These are phyloP conservation scores for Scaptomyza caliginosa DNA, from an alignment of 2,888 invertebrate genomes.

Conservation along the genomic window DNA sequence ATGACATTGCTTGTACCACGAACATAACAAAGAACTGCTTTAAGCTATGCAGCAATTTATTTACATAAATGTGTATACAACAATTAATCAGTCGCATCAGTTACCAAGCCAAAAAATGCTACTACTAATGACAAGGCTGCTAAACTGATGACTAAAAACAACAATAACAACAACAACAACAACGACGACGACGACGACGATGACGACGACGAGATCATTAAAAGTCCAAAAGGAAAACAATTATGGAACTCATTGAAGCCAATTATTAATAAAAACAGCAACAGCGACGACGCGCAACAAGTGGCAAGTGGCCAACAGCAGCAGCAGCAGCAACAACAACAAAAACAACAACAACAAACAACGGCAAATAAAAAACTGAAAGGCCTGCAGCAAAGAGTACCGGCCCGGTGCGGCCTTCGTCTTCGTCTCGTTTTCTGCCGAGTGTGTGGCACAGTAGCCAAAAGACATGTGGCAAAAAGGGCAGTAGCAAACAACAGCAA, in stretches of 20 bases:
- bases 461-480: conserved; percentile 73
- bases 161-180: conserved; percentile 25
- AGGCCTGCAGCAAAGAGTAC: conserved; percentile 46
- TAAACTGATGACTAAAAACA: conserved; percentile 50
- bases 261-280: conserved; percentile 80
- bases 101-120: conserved; percentile 10
- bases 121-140: conserved; percentile 57
- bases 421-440: conserved; percentile 32
- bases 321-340: conserved; percentile 16
- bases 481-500: conserved; percentile 53
- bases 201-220: conserved; percentile 71
- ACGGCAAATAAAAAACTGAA: conserved; percentile 55
- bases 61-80: not conserved
- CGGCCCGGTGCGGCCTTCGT: conserved; percentile 53
- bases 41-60: conserved; percentile 6
- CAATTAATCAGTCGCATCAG: conserved; percentile 4
- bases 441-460: conserved; percentile 74
- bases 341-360: conserved; percentile 42
- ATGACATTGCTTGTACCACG: conserved; percentile 6
- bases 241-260: conserved; percentile 83
- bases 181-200: conserved; percentile 15
- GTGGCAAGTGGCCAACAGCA: conserved; percentile 62
- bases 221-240: conserved; percentile 80
- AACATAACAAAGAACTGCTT: conserved; percentile 6
- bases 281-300: conserved; percentile 52